phyloP scores from a whole-genome alignment of 2,888 invertebrate genomes.

The Acanthacorydalis orientalis region DNA sequence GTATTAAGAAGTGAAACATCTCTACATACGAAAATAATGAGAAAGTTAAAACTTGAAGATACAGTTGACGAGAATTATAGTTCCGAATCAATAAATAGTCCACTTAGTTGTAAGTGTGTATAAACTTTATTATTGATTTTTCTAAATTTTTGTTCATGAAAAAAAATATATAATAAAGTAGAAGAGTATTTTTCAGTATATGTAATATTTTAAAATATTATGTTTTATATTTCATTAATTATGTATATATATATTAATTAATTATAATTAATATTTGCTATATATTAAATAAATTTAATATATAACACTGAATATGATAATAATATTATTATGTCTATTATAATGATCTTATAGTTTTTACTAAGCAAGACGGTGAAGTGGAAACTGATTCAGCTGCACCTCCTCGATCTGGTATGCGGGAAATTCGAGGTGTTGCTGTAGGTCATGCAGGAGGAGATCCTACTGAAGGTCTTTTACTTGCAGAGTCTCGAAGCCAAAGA shows the following conservation, averaged over 20 bases:
- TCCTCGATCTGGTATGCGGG: slow-evolving; percentile 18
- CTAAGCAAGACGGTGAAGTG: slow-evolving; percentile 45
- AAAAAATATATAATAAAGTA: no score
- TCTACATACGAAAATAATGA: slow-evolving; percentile 25
- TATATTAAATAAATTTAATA: no score
- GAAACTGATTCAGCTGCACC: slow-evolving; percentile 41
- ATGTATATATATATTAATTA: no score
- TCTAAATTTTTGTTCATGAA: no score
- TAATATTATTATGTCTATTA: neutral
- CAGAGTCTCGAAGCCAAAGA: slow-evolving; percentile 9
- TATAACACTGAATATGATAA: neutral
- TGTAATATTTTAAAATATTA: no score
- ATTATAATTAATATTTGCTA: no score
- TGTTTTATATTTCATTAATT: no score
- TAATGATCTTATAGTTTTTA: slow-evolving; percentile 30
- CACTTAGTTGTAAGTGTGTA: slow-evolving; percentile 40
- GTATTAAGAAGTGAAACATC: slow-evolving; percentile 37
- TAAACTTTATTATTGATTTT: neutral
- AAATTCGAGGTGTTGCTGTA: slow-evolving; percentile 26
- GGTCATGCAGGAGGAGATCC: slow-evolving; percentile 19
- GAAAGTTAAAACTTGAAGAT: slow-evolving; percentile 24
- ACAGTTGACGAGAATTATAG: slow-evolving; percentile 30
- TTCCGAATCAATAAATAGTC: slow-evolving; percentile 35
- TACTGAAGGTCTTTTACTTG: slow-evolving; percentile 11
- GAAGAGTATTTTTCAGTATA: no score